A percentile compares a stretch with the other conserved stretches of the same genome.
phyloP scores from a whole-genome alignment of 2,888 invertebrate genomes.

The Trissoscelio sp. region DNA sequence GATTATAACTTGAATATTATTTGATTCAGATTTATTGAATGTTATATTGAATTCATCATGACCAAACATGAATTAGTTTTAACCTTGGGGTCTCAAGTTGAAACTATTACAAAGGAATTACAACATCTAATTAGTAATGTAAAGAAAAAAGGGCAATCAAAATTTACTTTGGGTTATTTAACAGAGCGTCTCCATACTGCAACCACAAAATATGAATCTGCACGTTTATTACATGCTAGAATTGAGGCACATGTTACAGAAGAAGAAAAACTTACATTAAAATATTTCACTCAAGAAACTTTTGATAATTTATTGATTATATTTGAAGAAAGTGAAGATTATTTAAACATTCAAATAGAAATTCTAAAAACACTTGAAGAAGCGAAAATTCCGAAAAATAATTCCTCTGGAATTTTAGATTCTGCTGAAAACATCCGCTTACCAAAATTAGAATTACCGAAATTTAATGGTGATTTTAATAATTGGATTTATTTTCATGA shows the following conservation, averaged over 20 bases:
- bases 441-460: constrained; percentile 13
- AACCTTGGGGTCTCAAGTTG: not conserved
- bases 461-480: not conserved
- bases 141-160: not conserved
- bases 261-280: not conserved
- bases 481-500: constrained; percentile 11
- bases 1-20: too few species aligned
- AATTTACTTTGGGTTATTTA: not conserved
- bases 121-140: not conserved
- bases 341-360: not conserved
- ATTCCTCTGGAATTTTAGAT: not conserved
- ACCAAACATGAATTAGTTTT: too few species aligned
- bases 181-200: not conserved
- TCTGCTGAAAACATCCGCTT: not conserved
- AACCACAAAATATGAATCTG: not conserved
- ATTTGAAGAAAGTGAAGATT: not conserved
- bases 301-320: not conserved
- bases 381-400: not conserved
- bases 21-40: too few species aligned
- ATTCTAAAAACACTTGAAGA: not conserved
- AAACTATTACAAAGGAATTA: not conserved
- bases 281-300: not conserved
- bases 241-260: not conserved
- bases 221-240: not conserved
- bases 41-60: too few species aligned